Conservation (phyloP, 92 coral and sea anemone genomes). For the Isaurus tuberculatus region DNA sequence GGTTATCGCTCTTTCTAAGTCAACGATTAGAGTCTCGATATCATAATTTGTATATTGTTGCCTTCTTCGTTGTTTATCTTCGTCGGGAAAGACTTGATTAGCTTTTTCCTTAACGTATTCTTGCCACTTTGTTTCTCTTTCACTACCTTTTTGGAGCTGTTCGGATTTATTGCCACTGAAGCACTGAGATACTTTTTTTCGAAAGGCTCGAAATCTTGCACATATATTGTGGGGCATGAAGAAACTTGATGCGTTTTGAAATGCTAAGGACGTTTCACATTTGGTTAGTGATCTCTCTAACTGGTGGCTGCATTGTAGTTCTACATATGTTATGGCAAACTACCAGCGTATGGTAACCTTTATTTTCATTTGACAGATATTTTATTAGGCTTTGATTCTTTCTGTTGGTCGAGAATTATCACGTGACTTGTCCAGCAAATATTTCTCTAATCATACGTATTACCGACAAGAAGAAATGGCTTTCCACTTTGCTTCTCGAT, state of each 20-base stretch:
- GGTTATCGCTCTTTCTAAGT: slow-evolving; percentile 19
- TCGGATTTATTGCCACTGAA: not conserved
- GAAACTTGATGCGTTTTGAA: not conserved
- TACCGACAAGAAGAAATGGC: no score
- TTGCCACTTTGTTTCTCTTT: not conserved
- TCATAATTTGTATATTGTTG: slow-evolving; percentile 18
- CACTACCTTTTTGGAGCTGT: not conserved
- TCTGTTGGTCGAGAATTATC: no score
- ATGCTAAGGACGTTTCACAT: not conserved
- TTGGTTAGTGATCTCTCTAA: not conserved
- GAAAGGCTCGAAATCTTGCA: not conserved
- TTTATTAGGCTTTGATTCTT: no score
- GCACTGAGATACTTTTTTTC: not conserved
- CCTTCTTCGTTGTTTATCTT: not conserved
- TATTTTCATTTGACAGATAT: not conserved
- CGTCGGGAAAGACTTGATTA: not conserved
- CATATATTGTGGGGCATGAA: not conserved
- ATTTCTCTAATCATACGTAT: no score
- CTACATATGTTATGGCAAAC: not conserved
- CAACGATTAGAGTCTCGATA: slow-evolving; percentile 42
- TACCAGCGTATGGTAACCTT: not conserved
- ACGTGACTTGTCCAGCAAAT: no score
- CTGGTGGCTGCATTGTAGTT: not conserved
- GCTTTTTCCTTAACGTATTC: not conserved
- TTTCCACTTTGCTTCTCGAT: no score